phyloP scores from a whole-genome alignment of 2,888 invertebrate species.

The Erpobdella octoculata region DNA sequence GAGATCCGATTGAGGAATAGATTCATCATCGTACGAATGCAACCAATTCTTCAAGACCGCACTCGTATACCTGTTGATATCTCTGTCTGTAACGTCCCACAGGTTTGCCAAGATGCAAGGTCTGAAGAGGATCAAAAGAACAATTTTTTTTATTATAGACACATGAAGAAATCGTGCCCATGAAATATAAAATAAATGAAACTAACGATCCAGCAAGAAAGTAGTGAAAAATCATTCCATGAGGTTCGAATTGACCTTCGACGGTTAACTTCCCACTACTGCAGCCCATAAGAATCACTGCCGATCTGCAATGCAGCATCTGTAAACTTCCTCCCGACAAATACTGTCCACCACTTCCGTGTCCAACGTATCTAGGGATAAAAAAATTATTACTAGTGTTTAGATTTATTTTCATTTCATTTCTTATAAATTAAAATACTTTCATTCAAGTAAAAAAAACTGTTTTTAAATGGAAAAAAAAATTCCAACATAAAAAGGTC shows the following conservation, averaged over 20 bases:
- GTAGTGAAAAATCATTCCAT: conserved; percentile 61
- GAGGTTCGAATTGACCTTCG: conserved; percentile 58
- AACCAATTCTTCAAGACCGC: conserved; percentile 48
- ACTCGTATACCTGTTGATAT: conserved; percentile 53
- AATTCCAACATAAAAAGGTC: too few relatives aligned
- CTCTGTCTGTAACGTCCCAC: conserved; percentile 69
- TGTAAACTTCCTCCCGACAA: conserved; percentile 58
- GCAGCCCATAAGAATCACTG: conserved; percentile 66
- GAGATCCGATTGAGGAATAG: too few relatives aligned
- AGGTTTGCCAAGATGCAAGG: conserved; percentile 69
- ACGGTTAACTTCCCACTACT: conserved; percentile 59
- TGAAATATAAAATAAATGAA: background rate
- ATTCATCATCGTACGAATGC: too few relatives aligned
- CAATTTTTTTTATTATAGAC: too few relatives aligned
- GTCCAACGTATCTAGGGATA: conserved; percentile 65
- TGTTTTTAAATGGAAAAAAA: too few relatives aligned
- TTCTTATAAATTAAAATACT: too few relatives aligned
- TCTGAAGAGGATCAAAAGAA: too few relatives aligned
- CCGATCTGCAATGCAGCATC: conserved; percentile 56
- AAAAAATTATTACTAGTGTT: background rate
- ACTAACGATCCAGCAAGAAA: conserved; percentile 62
- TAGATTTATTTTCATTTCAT: too few relatives aligned
- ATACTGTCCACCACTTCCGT: conserved; percentile 67
- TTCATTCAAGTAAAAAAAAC: too few relatives aligned
- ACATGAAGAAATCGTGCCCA: too few relatives aligned